phyloP scores from a whole-genome alignment of 2,888 invertebrate species.

The Hesperia comma region DNA sequence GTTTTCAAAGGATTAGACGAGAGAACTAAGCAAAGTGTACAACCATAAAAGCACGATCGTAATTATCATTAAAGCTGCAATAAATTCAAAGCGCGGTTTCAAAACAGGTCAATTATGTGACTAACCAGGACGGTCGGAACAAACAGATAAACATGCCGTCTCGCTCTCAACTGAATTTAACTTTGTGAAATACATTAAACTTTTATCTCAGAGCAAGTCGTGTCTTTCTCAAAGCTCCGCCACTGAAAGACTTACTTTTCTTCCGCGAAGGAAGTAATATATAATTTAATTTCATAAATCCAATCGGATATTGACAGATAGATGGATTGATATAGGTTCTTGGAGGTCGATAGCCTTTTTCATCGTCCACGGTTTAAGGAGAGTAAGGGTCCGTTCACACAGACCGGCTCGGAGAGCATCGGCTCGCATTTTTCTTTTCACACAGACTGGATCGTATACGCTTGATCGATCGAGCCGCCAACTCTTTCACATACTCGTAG shows the following conservation, averaged over 20 bases:
- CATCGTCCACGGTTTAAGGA: too few relatives aligned
- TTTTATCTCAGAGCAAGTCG: conserved; percentile 1
- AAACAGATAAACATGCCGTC: conserved; percentile 25
- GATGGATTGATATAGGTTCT: background rate
- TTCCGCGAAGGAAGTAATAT: conserved; percentile 1
- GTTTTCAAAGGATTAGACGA: too few relatives aligned
- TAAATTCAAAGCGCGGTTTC: conserved; percentile 1
- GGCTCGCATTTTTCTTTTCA: too few relatives aligned
- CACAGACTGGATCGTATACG: too few relatives aligned
- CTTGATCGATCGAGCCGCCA: too few relatives aligned
- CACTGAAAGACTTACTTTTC: conserved; percentile 2
- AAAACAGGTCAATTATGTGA: conserved; percentile 16
- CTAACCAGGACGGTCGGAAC: conserved; percentile 9
- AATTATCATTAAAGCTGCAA: background rate
- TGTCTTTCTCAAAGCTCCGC: background rate
- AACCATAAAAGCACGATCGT: background rate
- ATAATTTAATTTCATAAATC: conserved; percentile 5
- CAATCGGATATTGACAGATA: background rate
- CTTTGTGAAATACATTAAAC: conserved; percentile 24
- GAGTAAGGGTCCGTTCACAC: too few relatives aligned
- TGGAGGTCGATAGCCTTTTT: background rate
- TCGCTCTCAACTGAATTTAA: conserved; percentile 9
- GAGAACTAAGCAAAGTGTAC: background rate
- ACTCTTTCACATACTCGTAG: too few relatives aligned
- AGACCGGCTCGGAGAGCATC: too few relatives aligned